Evolutionary conservation across 2,797 vertebrate genomes (phyloP).

Genomic region (Phoeniculus purpureus): DNA sequence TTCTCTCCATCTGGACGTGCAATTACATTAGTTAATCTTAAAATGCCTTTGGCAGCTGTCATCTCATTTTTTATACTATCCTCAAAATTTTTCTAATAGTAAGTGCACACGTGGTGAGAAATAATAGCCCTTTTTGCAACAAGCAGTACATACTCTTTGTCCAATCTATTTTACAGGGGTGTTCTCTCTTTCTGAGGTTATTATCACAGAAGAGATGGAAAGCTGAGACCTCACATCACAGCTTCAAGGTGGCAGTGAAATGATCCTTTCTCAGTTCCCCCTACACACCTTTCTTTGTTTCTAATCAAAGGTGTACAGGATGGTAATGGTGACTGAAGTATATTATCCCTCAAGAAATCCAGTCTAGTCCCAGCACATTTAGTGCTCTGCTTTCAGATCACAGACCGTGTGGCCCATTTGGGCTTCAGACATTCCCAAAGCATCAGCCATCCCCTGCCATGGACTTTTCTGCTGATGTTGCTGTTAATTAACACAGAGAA

Average conservation of each 20-base stretch:
- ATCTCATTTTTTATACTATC: conserved; percentile 7
- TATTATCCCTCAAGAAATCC: background rate
- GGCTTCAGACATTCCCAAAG: background rate
- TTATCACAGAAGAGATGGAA: conserved; percentile 36
- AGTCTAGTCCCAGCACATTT: background rate
- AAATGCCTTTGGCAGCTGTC: conserved; percentile 10
- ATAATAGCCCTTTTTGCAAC: conserved; percentile 40
- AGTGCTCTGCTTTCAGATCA: background rate
- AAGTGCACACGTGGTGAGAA: conserved; percentile 43
- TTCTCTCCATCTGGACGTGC: conserved; percentile 1
- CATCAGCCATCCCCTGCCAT: background rate
- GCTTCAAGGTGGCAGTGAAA: background rate
- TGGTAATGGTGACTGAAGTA: background rate
- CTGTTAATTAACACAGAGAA: background rate
- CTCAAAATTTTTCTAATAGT: conserved; percentile 47
- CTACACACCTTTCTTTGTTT: background rate
- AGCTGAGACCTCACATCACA: background rate
- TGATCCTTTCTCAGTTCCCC: background rate
- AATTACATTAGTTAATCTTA: conserved; percentile 21
- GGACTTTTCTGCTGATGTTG: background rate
- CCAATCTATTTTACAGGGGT: conserved; percentile 19
- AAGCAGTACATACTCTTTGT: background rate
- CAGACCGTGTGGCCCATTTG: background rate
- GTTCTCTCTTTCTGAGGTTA: conserved; percentile 41
- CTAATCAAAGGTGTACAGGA: background rate